These are phyloP conservation scores for Numenius arquata DNA, from an alignment of 2,113 vertebrate genomes.

Conservation along the genomic window DNA sequence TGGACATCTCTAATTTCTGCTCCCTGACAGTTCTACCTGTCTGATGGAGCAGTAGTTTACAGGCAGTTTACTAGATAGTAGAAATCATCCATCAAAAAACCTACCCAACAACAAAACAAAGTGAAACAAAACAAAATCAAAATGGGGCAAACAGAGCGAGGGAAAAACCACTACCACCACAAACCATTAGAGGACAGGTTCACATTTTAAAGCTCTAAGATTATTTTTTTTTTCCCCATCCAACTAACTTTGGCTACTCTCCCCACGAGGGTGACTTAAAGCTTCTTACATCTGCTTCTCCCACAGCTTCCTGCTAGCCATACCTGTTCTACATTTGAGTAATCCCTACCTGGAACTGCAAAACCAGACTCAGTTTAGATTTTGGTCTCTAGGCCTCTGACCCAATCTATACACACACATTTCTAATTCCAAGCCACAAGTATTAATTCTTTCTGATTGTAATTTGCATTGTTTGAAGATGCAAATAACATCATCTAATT, in stretches of 20 bases:
- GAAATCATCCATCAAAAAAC: background rate
- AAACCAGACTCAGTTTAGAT: background rate
- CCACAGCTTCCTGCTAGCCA: background rate
- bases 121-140: background rate
- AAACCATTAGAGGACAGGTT: background rate
- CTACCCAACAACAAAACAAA: background rate
- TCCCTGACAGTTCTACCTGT: background rate
- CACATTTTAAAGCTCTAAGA: background rate
- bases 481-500: background rate
- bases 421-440: background rate
- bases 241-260: background rate
- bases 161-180: accelerated
- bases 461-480: background rate
- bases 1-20: background rate
- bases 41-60: background rate
- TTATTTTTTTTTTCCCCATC: background rate
- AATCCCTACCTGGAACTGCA: background rate
- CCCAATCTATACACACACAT: background rate
- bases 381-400: background rate
- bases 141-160: accelerated
- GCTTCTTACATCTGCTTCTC: background rate
- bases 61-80: background rate
- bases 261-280: background rate
- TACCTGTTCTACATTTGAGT: background rate
- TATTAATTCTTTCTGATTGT: background rate